A percentile compares a stretch with the other conserved stretches of the same genome.
phyloP scores from a whole-genome alignment of 2,797 vertebrate species.

The Neosilurus hyrtlii region DNA sequence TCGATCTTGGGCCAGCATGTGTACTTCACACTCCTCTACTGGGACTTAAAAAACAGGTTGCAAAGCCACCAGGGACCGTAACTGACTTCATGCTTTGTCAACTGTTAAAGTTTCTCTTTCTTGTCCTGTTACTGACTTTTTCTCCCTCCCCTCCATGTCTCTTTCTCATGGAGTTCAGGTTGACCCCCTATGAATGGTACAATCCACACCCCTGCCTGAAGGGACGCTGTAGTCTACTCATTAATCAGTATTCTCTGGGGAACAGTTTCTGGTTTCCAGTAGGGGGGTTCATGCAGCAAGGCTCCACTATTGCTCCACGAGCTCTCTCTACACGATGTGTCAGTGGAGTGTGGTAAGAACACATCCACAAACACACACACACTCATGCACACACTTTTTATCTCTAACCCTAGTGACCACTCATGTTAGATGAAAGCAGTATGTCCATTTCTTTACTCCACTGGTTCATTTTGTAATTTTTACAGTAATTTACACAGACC shows the following conservation, averaged over 20 bases:
- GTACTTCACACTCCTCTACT: slow-evolving; percentile 27
- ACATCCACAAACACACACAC: not conserved
- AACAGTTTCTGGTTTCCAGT: slow-evolving; percentile 99
- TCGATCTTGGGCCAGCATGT: slow-evolving; percentile 35
- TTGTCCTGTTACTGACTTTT: slow-evolving; percentile 32
- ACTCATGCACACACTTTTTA: not conserved
- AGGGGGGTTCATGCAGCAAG: slow-evolving; percentile 99
- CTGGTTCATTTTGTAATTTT: slow-evolving; percentile 23
- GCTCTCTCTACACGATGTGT: slow-evolving; percentile 95
- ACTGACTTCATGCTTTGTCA: slow-evolving; percentile 65
- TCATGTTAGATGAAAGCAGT: slow-evolving; percentile 35
- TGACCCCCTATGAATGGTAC: slow-evolving; percentile 98
- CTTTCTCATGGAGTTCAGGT: slow-evolving; percentile 63
- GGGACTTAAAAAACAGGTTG: slow-evolving; percentile 59
- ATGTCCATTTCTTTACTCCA: slow-evolving; percentile 8
- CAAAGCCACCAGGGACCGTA: slow-evolving; percentile 56
- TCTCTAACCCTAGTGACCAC: slow-evolving; percentile 20
- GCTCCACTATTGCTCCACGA: slow-evolving; percentile 92
- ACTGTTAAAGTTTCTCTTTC: slow-evolving; percentile 51
- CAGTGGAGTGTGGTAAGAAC: slow-evolving; percentile 93
- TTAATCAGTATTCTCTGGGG: slow-evolving; percentile 96
- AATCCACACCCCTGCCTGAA: slow-evolving; percentile 95
- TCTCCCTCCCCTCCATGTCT: not conserved
- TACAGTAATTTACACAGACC: slow-evolving; percentile 32
- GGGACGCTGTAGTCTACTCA: slow-evolving; percentile 89